A percentile compares a stretch with the other conserved stretches of the same genome.
Evolutionary conservation across 2,113 vertebrate genomes (phyloP).

Genomic region (Gymnogyps californianus): DNA sequence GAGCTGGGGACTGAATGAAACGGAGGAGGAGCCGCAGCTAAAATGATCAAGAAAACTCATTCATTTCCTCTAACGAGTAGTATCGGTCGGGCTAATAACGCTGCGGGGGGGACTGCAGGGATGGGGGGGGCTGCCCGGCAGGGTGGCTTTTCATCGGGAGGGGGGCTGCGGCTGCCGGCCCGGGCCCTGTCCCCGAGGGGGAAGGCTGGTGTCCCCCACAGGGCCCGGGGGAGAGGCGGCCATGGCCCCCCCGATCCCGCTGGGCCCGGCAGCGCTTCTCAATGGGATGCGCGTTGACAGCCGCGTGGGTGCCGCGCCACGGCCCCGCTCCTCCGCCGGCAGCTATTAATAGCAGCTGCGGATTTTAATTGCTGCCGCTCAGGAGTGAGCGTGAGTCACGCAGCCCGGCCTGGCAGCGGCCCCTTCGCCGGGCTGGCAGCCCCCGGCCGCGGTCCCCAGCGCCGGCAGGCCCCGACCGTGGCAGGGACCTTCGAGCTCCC

Average conservation of each 20-base stretch:
- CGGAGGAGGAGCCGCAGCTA: conserved; percentile 4
- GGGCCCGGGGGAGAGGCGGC: neutral
- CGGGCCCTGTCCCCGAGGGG: rapidly evolving
- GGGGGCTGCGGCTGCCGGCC: neutral
- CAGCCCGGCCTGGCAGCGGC: neutral
- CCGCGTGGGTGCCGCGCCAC: neutral
- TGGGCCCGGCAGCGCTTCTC: neutral
- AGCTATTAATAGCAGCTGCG: conserved; percentile 64
- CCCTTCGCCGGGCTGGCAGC: neutral
- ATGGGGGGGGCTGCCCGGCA: rapidly evolving
- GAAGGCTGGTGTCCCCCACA: rapidly evolving
- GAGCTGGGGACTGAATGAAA: neutral
- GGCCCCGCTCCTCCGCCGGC: neutral
- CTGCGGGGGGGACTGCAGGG: neutral
- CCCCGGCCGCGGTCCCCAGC: neutral
- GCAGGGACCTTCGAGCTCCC: rapidly evolving
- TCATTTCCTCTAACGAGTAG: neutral
- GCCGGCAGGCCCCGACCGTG: neutral
- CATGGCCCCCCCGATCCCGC: rapidly evolving
- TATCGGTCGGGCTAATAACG: neutral
- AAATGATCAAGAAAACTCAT: neutral
- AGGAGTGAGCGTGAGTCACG: neutral
- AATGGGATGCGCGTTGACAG: neutral
- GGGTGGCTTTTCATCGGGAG: rapidly evolving
- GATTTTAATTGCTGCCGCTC: conserved; percentile 5